phyloP scores from a whole-genome alignment of 1,140 invertebrate species.

The Cherax quadricarinatus region DNA sequence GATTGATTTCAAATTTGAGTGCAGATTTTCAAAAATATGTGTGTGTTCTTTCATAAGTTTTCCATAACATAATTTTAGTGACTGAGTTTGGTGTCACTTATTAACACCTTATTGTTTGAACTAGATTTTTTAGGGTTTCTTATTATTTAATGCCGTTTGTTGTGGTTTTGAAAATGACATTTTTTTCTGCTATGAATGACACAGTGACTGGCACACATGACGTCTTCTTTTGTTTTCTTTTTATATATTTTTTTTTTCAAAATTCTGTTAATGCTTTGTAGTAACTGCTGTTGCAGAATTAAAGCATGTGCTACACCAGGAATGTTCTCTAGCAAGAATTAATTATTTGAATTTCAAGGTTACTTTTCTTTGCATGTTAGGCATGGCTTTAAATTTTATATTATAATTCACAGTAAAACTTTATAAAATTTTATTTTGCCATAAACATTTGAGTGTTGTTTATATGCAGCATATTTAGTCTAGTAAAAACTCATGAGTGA shows the following conservation, averaged over 20 bases:
- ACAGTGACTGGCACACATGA: slow-evolving; percentile 66
- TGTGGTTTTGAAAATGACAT: slow-evolving; percentile 30
- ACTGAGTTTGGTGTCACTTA: slow-evolving; percentile 4
- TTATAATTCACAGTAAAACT: background rate
- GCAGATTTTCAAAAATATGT: background rate
- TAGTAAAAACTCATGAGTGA: background rate
- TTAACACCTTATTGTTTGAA: slow-evolving; percentile 28
- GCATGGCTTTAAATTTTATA: slow-evolving; percentile 33
- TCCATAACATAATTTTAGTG: background rate
- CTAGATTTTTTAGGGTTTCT: slow-evolving; percentile 25
- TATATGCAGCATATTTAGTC: background rate
- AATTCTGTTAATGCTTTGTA: slow-evolving; percentile 27
- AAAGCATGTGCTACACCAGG: slow-evolving; percentile 33
- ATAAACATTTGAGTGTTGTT: background rate
- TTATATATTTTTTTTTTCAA: background rate
- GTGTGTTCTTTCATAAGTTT: background rate
- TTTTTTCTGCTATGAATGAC: slow-evolving; percentile 51
- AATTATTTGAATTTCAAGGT: background rate
- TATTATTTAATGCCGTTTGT: slow-evolving; percentile 30
- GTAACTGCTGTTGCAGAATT: slow-evolving; percentile 27
- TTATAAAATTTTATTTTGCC: background rate
- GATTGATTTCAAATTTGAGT: background rate
- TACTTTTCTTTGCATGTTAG: slow-evolving; percentile 39
- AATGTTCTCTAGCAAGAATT: background rate
- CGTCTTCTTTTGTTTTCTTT: slow-evolving; percentile 23